A percentile compares a stretch with the other conserved stretches of the same genome.
phyloP scores from a whole-genome alignment of 2,797 vertebrate genomes.

The Cirrhinus molitorella region DNA sequence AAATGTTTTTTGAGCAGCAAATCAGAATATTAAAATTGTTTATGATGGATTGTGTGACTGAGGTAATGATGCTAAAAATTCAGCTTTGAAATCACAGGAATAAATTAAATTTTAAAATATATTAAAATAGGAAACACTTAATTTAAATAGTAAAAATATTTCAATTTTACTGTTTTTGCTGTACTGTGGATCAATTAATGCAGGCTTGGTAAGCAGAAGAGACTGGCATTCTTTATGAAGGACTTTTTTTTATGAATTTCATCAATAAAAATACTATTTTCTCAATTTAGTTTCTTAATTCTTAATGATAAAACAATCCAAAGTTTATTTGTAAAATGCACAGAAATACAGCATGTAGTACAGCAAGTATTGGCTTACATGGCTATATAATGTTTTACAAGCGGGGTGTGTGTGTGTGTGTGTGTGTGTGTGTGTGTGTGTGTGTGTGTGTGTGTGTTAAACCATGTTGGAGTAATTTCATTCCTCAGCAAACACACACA shows the following conservation, averaged over 20 bases:
- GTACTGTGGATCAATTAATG: too few species aligned
- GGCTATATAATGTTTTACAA: not conserved
- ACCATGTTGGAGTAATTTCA: constrained; percentile 66
- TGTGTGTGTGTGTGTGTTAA: constrained; percentile 3
- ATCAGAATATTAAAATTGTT: too few species aligned
- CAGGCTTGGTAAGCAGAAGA: too few species aligned
- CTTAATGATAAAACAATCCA: not conserved
- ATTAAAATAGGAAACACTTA: too few species aligned
- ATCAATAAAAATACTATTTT: not conserved
- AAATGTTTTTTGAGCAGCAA: too few species aligned
- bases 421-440: not conserved
- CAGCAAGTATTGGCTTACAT: not conserved
- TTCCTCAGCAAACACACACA: constrained; percentile 73
- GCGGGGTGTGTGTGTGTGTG: too few species aligned
- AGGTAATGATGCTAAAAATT: too few species aligned
- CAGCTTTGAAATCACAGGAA: too few species aligned
- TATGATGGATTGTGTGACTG: too few species aligned
- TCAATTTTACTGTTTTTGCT: too few species aligned
- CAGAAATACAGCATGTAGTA: not conserved
- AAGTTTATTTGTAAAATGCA: constrained; percentile 35
- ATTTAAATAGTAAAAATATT: too few species aligned
- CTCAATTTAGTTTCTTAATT: not conserved
- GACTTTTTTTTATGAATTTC: not conserved
- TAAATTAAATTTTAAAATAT: too few species aligned
- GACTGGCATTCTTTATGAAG: not conserved